These are phyloP conservation scores for Apamea monoglypha DNA, from an alignment of 2,888 invertebrate species.

Conservation along the genomic window DNA sequence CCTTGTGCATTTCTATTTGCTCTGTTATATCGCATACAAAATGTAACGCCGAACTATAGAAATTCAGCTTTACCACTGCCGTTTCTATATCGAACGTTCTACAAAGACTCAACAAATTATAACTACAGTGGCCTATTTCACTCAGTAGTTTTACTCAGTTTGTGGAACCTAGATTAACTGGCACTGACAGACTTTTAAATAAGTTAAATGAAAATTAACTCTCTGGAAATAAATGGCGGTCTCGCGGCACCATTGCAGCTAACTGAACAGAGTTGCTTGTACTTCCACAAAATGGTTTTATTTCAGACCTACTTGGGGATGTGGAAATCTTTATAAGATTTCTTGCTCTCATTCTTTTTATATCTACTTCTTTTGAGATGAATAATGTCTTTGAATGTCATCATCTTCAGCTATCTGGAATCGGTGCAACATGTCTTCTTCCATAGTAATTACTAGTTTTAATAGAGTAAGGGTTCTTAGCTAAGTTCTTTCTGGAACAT, in stretches of 20 bases:
- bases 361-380: background rate
- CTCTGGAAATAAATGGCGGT: slow-evolving; percentile 46
- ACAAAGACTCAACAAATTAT: slow-evolving; percentile 16
- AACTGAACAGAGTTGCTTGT: slow-evolving; percentile 38
- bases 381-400: background rate
- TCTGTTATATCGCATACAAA: background rate
- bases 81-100: background rate
- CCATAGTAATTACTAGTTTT: background rate
- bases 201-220: slow-evolving; percentile 58
- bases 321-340: slow-evolving; percentile 28
- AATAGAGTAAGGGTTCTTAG: background rate
- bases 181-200: slow-evolving; percentile 55
- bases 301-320: slow-evolving; percentile 37
- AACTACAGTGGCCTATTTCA: slow-evolving; percentile 35
- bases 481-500: background rate
- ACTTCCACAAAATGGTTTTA: slow-evolving; percentile 49
- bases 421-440: background rate
- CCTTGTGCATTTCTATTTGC: background rate
- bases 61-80: background rate
- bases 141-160: slow-evolving; percentile 35
- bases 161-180: slow-evolving; percentile 46
- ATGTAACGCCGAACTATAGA: background rate
- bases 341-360: background rate
- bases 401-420: background rate
- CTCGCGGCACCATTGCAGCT: slow-evolving; percentile 16